Conservation (phyloP, 2,888 invertebrate species). For the Disparrhopalites patrizii region DNA sequence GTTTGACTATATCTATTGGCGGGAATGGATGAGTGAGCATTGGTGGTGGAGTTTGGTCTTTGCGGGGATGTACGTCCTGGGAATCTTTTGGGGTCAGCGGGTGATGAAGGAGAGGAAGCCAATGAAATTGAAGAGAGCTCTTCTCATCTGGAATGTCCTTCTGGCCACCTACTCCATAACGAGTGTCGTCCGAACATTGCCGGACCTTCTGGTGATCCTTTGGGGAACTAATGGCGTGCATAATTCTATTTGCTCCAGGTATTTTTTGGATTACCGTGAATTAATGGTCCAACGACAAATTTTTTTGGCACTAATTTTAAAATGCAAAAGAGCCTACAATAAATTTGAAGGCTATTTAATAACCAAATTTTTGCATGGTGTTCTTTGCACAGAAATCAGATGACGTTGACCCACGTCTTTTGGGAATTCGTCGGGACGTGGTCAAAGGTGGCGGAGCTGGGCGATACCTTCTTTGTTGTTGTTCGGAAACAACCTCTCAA, state of each 20-base stretch:
- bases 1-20: conserved; percentile 5
- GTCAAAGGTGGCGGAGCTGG: conserved; percentile 91
- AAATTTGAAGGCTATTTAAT: no score
- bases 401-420: conserved; percentile 55
- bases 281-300: not conserved
- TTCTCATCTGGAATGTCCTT: conserved; percentile 29
- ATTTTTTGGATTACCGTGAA: not conserved
- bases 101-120: conserved; percentile 23
- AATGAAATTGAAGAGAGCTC: conserved; percentile 13
- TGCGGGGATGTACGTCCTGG: conserved; percentile 17
- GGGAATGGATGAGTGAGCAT: conserved; percentile 28
- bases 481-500: conserved; percentile 87
- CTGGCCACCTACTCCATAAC: conserved; percentile 25
- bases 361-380: no score
- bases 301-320: conserved; percentile 1
- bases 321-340: no score
- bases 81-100: conserved; percentile 12
- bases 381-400: conserved; percentile 20
- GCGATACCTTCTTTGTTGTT: conserved; percentile 90
- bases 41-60: conserved; percentile 22
- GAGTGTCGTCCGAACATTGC: conserved; percentile 27
- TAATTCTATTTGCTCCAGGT: conserved; percentile 30
- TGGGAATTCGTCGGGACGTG: conserved; percentile 97
- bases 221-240: conserved; percentile 21
- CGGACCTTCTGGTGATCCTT: conserved; percentile 25